A percentile compares a stretch with the other conserved stretches of the same genome.
Evolutionary conservation across 92 coral and sea anemone species (phyloP).

Genomic region (Heteractis magnifica): DNA sequence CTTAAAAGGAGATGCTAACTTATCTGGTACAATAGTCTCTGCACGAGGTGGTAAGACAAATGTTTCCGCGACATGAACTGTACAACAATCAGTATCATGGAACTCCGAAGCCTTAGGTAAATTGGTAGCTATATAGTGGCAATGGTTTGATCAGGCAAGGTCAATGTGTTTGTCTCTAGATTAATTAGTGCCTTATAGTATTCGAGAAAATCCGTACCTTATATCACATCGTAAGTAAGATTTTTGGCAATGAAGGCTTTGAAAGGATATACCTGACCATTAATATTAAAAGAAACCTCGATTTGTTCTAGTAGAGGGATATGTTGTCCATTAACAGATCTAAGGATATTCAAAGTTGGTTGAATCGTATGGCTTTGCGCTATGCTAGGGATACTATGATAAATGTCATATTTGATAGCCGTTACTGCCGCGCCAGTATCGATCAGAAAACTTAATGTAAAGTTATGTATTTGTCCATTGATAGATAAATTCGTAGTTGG

Average conservation of each 20-base stretch:
- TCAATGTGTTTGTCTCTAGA: slow-evolving; percentile 14
- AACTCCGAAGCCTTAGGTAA: background rate
- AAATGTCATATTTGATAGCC: too few relatives aligned
- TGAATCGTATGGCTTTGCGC: too few relatives aligned
- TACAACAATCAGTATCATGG: background rate
- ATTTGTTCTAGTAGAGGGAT: slow-evolving; percentile 32
- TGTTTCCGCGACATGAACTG: slow-evolving; percentile 25
- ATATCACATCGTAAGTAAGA: slow-evolving; percentile 53
- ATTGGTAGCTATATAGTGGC: background rate
- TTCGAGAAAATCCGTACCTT: slow-evolving; percentile 63
- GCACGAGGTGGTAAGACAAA: slow-evolving; percentile 46
- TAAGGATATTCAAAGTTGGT: background rate
- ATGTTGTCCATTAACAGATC: slow-evolving; percentile 21
- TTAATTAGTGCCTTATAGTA: slow-evolving; percentile 43
- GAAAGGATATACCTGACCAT: slow-evolving; percentile 35
- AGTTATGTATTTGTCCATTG: too few relatives aligned
- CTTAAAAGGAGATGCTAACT: background rate
- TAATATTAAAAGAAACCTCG: slow-evolving; percentile 37
- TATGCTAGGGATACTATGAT: too few relatives aligned
- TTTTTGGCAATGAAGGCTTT: slow-evolving; percentile 25
- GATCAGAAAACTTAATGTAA: too few relatives aligned
- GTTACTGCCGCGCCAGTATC: too few relatives aligned
- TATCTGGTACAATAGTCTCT: slow-evolving; percentile 51
- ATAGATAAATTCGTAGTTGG: too few relatives aligned
- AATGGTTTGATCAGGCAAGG: background rate